Evolutionary conservation across 2,888 invertebrate species (phyloP), one percentile per base, ranked within the genome.

Genomic region (Mythimna pallens): DNA sequence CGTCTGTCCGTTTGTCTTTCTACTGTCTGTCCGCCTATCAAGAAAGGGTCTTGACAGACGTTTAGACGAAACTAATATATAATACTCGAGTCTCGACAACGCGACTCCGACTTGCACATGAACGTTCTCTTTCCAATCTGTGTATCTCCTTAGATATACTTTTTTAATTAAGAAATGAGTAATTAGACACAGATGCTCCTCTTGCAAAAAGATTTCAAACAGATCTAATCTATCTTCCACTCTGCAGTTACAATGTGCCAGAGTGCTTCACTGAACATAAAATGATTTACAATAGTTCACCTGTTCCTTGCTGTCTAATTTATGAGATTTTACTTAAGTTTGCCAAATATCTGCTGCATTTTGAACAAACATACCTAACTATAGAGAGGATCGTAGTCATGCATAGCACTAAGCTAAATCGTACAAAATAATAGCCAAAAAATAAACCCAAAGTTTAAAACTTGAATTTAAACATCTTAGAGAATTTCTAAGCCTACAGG

Each of bases 241-340:
- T 17, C 20, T 47, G 40, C 62, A 67, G 36, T 17, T 34, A 64
- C n/a, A 82, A 65, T 72, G 73, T 69, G 83, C 69, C 66, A 83
- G 67, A 69, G 66, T 66, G 52, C 43, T 73, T 64, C 59, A 52
- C 12, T 6, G 34, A 61, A 83, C 58, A 59, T n/a, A 57, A 65
- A 65, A 79, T 82, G 54, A 80, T 79, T 79, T 82, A 80, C 43
- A 78, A 67, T 64, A 61, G 30, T 58, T 82, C 65, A 78, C 64
- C 73, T 78, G 79, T 34, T 78, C 14, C n/a, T 65, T 69, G n/a
- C 36, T 61, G n/a, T 57, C 22, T 22, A 50, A 74, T 76, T 81
- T 66, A 59, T 63, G 25, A 43, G 61, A 43, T 34, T 12, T 74
- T 72, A 36, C 10, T 62, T 36, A 40, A 54, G 36, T 61, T 55